Evolutionary conservation across 2,113 vertebrate species (phyloP).

Genomic region (Agapornis roseicollis): DNA sequence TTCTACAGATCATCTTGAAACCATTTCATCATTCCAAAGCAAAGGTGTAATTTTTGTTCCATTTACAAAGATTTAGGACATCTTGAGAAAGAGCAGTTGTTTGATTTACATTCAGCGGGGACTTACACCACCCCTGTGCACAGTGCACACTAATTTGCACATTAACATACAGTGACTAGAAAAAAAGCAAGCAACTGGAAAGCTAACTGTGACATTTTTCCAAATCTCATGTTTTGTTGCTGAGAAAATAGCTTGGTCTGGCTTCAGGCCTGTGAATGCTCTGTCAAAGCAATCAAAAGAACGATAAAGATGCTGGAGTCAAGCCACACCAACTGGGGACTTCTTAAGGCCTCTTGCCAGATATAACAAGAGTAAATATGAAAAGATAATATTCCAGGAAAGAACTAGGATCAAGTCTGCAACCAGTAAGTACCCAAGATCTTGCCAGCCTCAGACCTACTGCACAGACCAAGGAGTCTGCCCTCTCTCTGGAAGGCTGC

Average conservation of each 20-base stretch:
- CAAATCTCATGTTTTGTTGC: not conserved
- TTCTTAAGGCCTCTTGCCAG: conserved; percentile 65
- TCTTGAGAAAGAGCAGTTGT: not conserved
- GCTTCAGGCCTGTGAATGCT: conserved; percentile 19
- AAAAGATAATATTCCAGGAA: conserved; percentile 63
- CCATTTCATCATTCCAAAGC: not conserved
- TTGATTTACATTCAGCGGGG: not conserved
- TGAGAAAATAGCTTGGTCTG: conserved; percentile 24
- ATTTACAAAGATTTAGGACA: not conserved
- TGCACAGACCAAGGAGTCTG: not conserved
- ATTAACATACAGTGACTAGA: not conserved
- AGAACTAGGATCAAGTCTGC: conserved; percentile 35
- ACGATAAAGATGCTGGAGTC: conserved; percentile 54
- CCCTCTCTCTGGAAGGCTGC: not conserved
- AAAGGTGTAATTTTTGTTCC: not conserved
- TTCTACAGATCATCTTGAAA: conserved; percentile 3
- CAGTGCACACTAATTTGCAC: not conserved
- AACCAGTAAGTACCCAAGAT: conserved; percentile 27
- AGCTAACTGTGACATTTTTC: not conserved
- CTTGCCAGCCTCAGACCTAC: not conserved
- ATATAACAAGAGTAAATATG: conserved; percentile 66
- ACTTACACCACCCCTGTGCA: rapidly evolving
- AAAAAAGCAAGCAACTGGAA: not conserved
- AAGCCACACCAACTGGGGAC: conserved; percentile 46
- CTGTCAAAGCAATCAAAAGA: conserved; percentile 66